A percentile compares a stretch with the other conserved stretches of the same genome.
Evolutionary conservation across 2,888 invertebrate genomes (phyloP).

Genomic region (Amphipyra berbera): DNA sequence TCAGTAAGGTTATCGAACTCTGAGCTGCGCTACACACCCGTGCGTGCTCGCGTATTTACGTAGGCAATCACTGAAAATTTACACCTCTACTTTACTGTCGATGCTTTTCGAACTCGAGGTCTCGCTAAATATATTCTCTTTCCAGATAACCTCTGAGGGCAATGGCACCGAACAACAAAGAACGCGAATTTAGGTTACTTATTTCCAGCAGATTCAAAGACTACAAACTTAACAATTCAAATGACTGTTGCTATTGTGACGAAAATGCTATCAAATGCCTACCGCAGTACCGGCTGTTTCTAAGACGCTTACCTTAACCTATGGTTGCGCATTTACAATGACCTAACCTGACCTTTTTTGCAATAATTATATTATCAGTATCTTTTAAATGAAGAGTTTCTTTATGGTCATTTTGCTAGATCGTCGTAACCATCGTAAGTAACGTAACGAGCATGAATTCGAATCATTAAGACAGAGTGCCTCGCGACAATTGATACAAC

Average conservation of each 20-base stretch:
- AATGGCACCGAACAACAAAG: constrained; percentile 76
- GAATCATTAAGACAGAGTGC: constrained; percentile 73
- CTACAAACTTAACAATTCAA: constrained; percentile 71
- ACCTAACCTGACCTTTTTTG: constrained; percentile 50
- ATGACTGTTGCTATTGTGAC: constrained; percentile 54
- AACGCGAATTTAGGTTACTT: constrained; percentile 75
- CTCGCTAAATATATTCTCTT: constrained; percentile 77
- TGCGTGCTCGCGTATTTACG: constrained; percentile 76
- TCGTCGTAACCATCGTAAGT: constrained; percentile 15
- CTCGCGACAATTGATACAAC: constrained; percentile 81
- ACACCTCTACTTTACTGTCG: constrained; percentile 74
- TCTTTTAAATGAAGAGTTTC: constrained; percentile 32
- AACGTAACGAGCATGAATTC: constrained; percentile 71
- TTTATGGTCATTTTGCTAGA: constrained; percentile 40
- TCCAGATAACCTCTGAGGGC: constrained; percentile 77
- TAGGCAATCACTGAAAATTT: constrained; percentile 81
- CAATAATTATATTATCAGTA: constrained; percentile 36
- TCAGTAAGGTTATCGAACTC: constrained; percentile 76
- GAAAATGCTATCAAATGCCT: constrained; percentile 15
- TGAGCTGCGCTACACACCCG: constrained; percentile 67
- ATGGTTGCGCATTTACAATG: constrained; percentile 42
- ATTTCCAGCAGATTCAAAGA: constrained; percentile 72
- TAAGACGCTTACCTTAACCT: constrained; percentile 42
- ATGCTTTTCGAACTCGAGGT: constrained; percentile 73
- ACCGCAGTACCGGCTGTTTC: constrained; percentile 18